phyloP scores from a whole-genome alignment of 2,113 vertebrate genomes.

The Cochlearius cochlearius region DNA sequence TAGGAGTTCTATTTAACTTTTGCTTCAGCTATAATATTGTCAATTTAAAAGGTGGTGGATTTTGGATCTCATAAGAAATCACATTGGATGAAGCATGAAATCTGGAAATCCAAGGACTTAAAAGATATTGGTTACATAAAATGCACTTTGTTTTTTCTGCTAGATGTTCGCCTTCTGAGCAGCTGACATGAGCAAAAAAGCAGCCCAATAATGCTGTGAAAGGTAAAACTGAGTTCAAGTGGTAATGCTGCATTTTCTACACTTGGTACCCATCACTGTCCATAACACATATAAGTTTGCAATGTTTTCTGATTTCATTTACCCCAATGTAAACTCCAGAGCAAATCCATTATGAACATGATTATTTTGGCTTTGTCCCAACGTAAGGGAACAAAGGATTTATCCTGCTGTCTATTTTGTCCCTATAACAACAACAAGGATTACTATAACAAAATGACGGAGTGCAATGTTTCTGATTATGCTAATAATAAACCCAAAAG shows the following conservation, averaged over 20 bases:
- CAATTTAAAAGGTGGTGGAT: neutral
- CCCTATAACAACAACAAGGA: neutral
- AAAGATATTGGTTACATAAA: neutral
- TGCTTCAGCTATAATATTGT: slow-evolving; percentile 32
- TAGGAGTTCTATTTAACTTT: slow-evolving; percentile 44
- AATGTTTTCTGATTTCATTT: slow-evolving; percentile 8
- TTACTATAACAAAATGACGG: neutral
- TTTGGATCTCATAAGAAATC: slow-evolving; percentile 17
- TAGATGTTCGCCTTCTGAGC: neutral
- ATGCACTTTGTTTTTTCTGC: neutral
- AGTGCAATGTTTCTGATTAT: slow-evolving; percentile 35
- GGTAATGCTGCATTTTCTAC: neutral
- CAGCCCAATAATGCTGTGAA: neutral
- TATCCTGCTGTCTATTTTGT: neutral
- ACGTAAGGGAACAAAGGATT: neutral
- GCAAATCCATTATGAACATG: neutral
- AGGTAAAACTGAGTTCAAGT: neutral
- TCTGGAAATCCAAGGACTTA: slow-evolving; percentile 16
- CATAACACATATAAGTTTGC: neutral
- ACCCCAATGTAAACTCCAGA: neutral
- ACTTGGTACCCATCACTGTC: neutral
- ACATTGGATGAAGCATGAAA: neutral
- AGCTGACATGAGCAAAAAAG: neutral
- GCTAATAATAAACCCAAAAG: neutral
- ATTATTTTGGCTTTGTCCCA: neutral